Conservation (phyloP, 2,113 vertebrate genomes). For the Plecotus auritus region DNA sequence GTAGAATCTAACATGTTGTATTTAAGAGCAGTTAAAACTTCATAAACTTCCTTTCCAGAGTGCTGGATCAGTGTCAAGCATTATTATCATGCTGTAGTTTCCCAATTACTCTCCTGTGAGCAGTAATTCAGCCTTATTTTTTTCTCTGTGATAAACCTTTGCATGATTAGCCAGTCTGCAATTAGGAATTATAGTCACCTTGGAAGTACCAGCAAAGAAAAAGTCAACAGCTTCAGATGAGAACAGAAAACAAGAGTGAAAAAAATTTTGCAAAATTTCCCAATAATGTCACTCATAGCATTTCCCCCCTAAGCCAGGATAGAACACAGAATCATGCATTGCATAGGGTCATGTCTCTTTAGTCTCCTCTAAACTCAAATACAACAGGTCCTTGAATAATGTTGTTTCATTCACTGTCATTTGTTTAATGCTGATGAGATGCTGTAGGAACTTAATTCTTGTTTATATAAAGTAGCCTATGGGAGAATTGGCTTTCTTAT, state of each 20-base stretch:
- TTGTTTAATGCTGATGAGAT: not conserved
- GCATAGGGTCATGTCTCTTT: not conserved
- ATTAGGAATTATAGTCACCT: slow-evolving; percentile 14
- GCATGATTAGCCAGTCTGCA: slow-evolving; percentile 35
- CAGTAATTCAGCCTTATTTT: slow-evolving; percentile 27
- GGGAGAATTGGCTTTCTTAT: not conserved
- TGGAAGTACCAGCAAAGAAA: slow-evolving; percentile 31
- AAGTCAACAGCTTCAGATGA: not conserved
- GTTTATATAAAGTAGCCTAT: not conserved
- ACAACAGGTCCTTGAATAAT: not conserved
- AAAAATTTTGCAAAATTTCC: not conserved
- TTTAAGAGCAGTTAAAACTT: slow-evolving; percentile 44
- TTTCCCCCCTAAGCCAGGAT: not conserved
- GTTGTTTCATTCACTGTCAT: not conserved
- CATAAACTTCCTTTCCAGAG: slow-evolving; percentile 45
- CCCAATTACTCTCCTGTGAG: slow-evolving; percentile 43
- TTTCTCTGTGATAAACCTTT: slow-evolving; percentile 40
- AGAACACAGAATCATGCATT: fast-evolving
- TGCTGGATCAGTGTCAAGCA: slow-evolving; percentile 24
- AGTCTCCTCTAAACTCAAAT: not conserved
- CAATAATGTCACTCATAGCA: not conserved
- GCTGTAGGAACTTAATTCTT: not conserved
- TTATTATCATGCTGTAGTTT: not conserved
- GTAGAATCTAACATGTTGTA: not conserved
- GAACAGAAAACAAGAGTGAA: not conserved